phyloP scores from a whole-genome alignment of 2,888 invertebrate species.

The Cephonodes hylas region DNA sequence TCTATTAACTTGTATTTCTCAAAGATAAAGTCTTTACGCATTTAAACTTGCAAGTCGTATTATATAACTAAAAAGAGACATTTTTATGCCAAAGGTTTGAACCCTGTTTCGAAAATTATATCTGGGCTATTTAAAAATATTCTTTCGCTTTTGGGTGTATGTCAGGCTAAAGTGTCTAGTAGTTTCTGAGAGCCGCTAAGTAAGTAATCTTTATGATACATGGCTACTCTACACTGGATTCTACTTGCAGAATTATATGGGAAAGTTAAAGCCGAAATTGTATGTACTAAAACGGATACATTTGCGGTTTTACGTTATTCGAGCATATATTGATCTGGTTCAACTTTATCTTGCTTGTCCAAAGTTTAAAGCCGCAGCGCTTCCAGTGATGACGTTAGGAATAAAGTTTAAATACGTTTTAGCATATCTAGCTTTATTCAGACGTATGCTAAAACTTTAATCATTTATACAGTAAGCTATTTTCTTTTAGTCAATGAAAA shows the following conservation, averaged over 20 bases:
- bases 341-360: background rate
- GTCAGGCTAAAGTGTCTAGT: too few relatives aligned
- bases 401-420: background rate
- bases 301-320: background rate
- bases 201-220: too few relatives aligned
- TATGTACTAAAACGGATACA: background rate
- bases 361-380: background rate
- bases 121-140: too few relatives aligned
- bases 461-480: background rate
- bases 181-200: too few relatives aligned
- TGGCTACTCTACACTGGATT: too few relatives aligned
- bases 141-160: too few relatives aligned
- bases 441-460: background rate
- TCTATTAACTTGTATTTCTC: background rate
- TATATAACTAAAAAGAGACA: too few relatives aligned
- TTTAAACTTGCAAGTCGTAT: too few relatives aligned
- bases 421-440: background rate
- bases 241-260: too few relatives aligned
- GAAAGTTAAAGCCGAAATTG: background rate
- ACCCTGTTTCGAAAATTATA: too few relatives aligned
- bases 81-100: too few relatives aligned
- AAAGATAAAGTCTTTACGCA: background rate
- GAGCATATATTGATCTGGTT: background rate
- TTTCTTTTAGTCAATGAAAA: too few relatives aligned
- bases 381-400: background rate